Evolutionary conservation across 2,797 vertebrate genomes (phyloP), one percentile per base, ranked within the genome.

Genomic region (Coracias cyanogaster): DNA sequence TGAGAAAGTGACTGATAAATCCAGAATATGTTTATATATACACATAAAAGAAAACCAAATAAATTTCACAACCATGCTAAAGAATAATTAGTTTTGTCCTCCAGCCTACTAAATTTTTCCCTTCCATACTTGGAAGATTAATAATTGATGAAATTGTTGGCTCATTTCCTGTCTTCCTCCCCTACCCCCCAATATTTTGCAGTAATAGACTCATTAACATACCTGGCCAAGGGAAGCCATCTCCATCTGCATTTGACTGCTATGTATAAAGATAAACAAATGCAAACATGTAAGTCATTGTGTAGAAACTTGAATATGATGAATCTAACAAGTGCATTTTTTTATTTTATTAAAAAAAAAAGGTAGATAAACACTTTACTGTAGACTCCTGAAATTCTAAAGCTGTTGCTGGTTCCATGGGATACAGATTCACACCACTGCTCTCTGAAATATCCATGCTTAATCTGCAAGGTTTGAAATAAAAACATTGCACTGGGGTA

Each of bases 221-320:
- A 99, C 98, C 99, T 99, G 99, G 67, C 97, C 97, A 82, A 98
- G 97, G 3, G 96, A 96, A 94, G 97, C 96, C 37, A 98, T 96
- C 20, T 99, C 98, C 92, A 98, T 97, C 70, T 98, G 98, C 41
- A 98, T 97, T 95, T 99, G 98, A 77, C 98, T 98, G 77, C 99
- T 99, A 95, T 7, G 60, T 78, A 85, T 61, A 92, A 94, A 96
- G 67, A 97, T 35, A 97, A 94, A 95, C 66, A 94, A 94, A 46
- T 82, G 4, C 90, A 51, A 93, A 74, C 54, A 83, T 37, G 31
- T 93, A 49, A 94, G 82, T 79, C 57, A 82, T 86, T 87, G 33
- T 58, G 62, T 20, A 79, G 37, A 43, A 60, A 74, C 10, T 73
- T 95, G 25, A 94, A 79, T 35, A 77, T 33, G 49, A 85, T 37